Base-by-base conservation (phyloP, 1,140 invertebrate species). In the Ephestia elutella region DNA sequence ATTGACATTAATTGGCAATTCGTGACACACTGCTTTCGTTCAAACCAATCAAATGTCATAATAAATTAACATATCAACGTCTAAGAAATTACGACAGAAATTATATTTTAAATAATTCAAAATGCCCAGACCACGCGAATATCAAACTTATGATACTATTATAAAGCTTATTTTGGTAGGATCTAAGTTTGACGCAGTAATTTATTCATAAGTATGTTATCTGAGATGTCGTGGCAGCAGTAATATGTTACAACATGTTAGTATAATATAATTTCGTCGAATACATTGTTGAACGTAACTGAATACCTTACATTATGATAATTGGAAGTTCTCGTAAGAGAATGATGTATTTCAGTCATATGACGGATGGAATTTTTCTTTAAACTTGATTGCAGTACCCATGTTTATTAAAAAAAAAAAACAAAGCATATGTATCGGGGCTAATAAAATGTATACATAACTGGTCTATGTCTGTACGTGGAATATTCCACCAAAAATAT, bases 211-310 rank as follows among this genome's bases (percentile, higher is more conserved):
- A 44, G n/a, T 44, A 15, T 44, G 38, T 15, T 44, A 44, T 44
- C 38, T 44, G 13, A 44, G 38, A 44, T 44, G n/a, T 44, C 38
- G 38, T 44, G 38, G n/a, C 38, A 44, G 38, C 13, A 15, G 38
- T 44, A 44, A 44, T 35, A 35, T 15, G 38, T 44, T 44, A 44
- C 38, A 44, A 44, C 38, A 44, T 44, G 38, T 44, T 44, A 44
- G 38, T 44, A 15, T 44, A 15, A 44, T 15, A 44, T 44, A 2
- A 44, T 44, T 44, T 44, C 13, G 15, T 44, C 13, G n/a, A 15
- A 44, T 44, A 44, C 13, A 44, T 15, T 44, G 38, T 44, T 32
- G 8, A 32, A 10, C 11, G 38, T 15, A 44, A 44, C 38, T 44
- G 38, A 44, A n/a, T 44, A 44, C 38, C 38, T 44, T 44, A 32